Evolutionary conservation across 2,888 invertebrate species (phyloP), one percentile per base, ranked within the genome.

Genomic region (Melieria picta): DNA sequence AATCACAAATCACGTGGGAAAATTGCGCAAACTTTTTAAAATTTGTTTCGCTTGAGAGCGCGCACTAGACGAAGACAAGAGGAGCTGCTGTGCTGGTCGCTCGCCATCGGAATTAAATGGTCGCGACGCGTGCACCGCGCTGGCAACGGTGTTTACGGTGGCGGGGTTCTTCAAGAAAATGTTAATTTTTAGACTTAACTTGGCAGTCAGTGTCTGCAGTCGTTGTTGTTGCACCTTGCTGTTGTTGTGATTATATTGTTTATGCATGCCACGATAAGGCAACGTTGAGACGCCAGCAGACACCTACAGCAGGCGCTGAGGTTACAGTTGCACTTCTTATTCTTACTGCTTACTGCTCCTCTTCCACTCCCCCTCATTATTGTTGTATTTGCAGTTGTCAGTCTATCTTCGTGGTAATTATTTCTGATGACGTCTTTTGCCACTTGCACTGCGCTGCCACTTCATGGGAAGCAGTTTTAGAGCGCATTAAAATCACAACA

Each of bases 1-100:
- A 84, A 81, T 81, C 83, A 80, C 74, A 80, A 81, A 80, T 81
- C 80, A 79, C 84, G 83, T 83, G 83, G 84, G 83, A 83, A 81
- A 80, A 74, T 80, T 77, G 76, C 75, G 75, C 76, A 79, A 77
- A 77, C 66, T 43, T 65, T 70, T 63, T 48, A 67, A 69, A 69
- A 69, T 63, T 63, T 63, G 57, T 63, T 63, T 30, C 56, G 69
- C 69, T 69, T 46, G 57, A 69, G 69, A 57, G 63, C 63, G n/a
- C 56, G 16, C 65, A 58, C 45, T 48, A 30, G 11, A 63, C 46
- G 6, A 65, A 43, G n/a, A 42, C 52, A 11, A 65, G 13, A 48
- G 30, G 30, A 30, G 30, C 30, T 30, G 30, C 30, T 30, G 30
- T 2, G 30, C 30, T 30, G 30, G 30, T 30, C 30, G 30, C 30